Percentiles rank a stretch among this genome's conserved stretches.
These are phyloP conservation scores for Crepidodera aurea DNA, from an alignment of 2,888 invertebrate genomes.

Conservation along the genomic window DNA sequence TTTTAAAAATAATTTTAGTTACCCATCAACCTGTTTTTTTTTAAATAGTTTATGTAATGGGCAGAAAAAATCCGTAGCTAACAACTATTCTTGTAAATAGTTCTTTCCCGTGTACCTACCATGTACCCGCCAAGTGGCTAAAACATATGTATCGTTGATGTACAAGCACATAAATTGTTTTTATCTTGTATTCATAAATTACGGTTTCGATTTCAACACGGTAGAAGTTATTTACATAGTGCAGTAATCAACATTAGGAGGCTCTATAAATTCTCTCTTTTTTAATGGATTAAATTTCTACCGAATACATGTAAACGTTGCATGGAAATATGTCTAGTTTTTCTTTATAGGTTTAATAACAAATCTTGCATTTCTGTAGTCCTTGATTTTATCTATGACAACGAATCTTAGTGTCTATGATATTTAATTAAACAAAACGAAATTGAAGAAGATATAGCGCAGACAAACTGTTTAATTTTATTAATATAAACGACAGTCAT, in stretches of 20 bases:
- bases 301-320: neutral
- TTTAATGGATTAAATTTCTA: conserved; percentile 3
- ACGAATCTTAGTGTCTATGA: too few relatives aligned
- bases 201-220: conserved; percentile 21
- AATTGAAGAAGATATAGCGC: too few relatives aligned
- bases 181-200: conserved; percentile 16
- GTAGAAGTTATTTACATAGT: conserved; percentile 10
- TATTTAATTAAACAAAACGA: too few relatives aligned
- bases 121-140: neutral
- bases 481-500: too few relatives aligned
- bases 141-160: conserved; percentile 8
- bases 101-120: neutral
- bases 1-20: too few relatives aligned
- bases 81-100: too few relatives aligned
- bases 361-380: too few relatives aligned
- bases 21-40: too few relatives aligned
- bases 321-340: neutral
- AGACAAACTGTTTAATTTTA: too few relatives aligned
- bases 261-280: conserved; percentile 7
- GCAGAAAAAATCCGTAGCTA: too few relatives aligned
- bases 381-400: neutral
- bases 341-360: too few relatives aligned
- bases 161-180: conserved; percentile 19
- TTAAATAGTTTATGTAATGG: too few relatives aligned
- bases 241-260: conserved; percentile 12